phyloP scores from a whole-genome alignment of 2,888 invertebrate genomes.

The Troglohyphantes excavatus region DNA sequence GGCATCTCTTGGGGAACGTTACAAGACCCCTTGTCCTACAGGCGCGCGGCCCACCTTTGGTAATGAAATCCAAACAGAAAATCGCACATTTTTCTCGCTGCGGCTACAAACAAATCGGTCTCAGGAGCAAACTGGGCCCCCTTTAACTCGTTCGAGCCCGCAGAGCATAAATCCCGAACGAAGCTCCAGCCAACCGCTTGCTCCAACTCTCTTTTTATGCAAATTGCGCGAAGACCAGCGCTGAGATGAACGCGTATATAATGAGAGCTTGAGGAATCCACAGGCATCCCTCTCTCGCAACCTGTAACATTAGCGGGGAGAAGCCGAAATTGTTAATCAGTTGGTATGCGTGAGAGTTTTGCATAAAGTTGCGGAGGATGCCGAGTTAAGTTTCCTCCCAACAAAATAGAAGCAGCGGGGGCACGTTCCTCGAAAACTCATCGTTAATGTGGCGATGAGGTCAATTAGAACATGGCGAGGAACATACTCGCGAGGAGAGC shows the following conservation, averaged over 20 bases:
- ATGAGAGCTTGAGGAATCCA: constrained; percentile 21
- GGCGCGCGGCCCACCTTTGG: too few relatives aligned
- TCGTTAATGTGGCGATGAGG: constrained; percentile 59
- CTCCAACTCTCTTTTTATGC: constrained; percentile 56
- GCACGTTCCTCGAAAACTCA: constrained; percentile 37
- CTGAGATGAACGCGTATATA: constrained; percentile 32
- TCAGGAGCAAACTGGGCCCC: neutral
- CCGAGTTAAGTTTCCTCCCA: constrained; percentile 12
- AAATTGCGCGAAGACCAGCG: constrained; percentile 23
- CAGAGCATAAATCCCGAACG: constrained; percentile 15
- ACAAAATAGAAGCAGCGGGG: constrained; percentile 23
- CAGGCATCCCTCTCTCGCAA: neutral
- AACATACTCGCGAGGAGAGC: neutral
- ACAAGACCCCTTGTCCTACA: constrained; percentile 34
- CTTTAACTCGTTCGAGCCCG: constrained; percentile 10
- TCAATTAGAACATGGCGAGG: constrained; percentile 25
- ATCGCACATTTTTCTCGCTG: constrained; percentile 56
- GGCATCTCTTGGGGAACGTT: constrained; percentile 62
- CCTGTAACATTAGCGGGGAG: constrained; percentile 45
- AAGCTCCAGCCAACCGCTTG: neutral
- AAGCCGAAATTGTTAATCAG: constrained; percentile 59
- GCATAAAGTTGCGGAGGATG: constrained; percentile 34
- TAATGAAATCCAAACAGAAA: constrained; percentile 72
- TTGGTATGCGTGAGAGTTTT: constrained; percentile 28
- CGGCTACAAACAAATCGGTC: constrained; percentile 46